Conservation (phyloP, 2,113 vertebrate species). For the Salvelinus fontinalis region DNA sequence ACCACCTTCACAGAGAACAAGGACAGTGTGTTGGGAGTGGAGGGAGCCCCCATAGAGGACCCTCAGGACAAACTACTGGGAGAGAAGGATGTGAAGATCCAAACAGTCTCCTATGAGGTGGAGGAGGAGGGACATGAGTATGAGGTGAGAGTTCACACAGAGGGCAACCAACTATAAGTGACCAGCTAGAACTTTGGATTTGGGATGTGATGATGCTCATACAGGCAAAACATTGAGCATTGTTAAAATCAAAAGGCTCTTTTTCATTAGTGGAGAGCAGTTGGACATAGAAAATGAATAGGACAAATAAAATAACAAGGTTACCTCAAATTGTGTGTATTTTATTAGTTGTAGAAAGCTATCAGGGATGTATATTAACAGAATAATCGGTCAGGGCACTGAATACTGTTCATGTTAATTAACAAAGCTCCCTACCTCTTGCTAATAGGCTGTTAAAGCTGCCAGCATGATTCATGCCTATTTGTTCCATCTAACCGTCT, state of each 20-base stretch:
- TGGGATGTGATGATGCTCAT: neutral
- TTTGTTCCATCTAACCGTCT: constrained; percentile 23
- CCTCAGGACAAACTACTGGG: constrained; percentile 44
- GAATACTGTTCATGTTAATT: constrained; percentile 46
- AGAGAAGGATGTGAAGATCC: constrained; percentile 82
- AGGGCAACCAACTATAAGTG: neutral
- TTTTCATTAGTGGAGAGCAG: neutral
- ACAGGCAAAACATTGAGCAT: neutral
- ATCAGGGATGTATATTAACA: neutral
- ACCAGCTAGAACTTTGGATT: neutral
- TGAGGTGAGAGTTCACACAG: constrained; percentile 71
- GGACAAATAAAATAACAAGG: constrained; percentile 36
- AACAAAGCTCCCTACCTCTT: constrained; percentile 9
- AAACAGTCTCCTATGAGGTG: constrained; percentile 88
- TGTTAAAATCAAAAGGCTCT: neutral
- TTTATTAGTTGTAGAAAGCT: constrained; percentile 10
- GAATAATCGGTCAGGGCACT: constrained; percentile 34
- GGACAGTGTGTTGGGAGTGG: constrained; percentile 61
- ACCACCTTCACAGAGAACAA: constrained; percentile 86
- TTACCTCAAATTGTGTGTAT: constrained; percentile 29
- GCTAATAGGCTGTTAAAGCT: constrained; percentile 28
- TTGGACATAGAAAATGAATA: constrained; percentile 24
- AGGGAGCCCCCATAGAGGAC: constrained; percentile 31
- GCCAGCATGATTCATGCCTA: constrained; percentile 43
- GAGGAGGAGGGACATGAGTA: constrained; percentile 84